Evolutionary conservation across 92 coral and sea anemone genomes (phyloP).

Genomic region (Zoanthus sociatus): DNA sequence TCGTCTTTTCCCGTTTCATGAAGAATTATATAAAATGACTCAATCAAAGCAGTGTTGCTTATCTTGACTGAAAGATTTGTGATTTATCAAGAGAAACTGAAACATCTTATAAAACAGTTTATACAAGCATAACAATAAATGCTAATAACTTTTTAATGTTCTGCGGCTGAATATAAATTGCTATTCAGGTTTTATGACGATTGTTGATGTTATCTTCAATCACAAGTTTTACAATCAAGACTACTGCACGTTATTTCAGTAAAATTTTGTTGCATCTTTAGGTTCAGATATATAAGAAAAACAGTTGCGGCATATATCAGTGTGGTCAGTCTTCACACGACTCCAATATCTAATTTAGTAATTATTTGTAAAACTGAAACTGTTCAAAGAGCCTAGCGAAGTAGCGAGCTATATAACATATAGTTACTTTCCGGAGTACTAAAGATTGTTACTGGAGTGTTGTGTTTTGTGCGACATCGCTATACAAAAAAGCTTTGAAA

Average conservation of each 20-base stretch:
- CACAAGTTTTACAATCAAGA: not conserved
- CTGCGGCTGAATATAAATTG: no score
- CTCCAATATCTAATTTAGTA: not conserved
- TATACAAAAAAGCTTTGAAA: not conserved
- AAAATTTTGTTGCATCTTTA: not conserved
- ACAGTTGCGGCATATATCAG: not conserved
- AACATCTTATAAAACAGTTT: not conserved
- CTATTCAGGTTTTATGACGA: constrained; percentile 1
- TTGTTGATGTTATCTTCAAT: not conserved
- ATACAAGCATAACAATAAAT: not conserved
- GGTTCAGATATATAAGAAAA: not conserved
- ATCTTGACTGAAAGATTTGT: no score
- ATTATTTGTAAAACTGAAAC: not conserved
- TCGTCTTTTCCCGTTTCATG: no score
- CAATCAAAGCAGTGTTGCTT: no score
- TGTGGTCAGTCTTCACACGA: not conserved
- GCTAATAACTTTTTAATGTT: not conserved
- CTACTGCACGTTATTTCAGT: not conserved
- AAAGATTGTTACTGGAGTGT: not conserved
- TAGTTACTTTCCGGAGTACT: constrained; percentile 4
- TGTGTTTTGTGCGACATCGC: not conserved
- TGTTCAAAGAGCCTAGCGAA: not conserved
- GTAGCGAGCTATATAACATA: not conserved
- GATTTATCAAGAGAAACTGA: no score
- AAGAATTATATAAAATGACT: no score